phyloP scores from a whole-genome alignment of 1,140 invertebrate species.

The Pararge aegeria region DNA sequence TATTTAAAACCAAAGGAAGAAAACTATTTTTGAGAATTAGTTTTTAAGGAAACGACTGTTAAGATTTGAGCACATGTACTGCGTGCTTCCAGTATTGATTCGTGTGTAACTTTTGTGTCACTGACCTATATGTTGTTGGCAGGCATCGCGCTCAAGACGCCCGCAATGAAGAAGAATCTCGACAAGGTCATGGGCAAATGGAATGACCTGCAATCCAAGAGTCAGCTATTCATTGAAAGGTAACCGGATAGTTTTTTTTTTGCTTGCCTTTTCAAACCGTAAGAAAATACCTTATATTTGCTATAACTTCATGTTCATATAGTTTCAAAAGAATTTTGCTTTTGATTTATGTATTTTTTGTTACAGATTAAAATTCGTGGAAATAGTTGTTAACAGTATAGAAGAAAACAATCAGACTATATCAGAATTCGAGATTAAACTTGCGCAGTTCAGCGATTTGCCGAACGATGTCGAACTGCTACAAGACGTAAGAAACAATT shows the following conservation, averaged over 20 bases:
- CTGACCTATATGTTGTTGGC: conserved; percentile 18
- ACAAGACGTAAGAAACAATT: conserved; percentile 63
- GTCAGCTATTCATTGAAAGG: conserved; percentile 92
- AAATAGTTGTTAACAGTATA: conserved; percentile 92
- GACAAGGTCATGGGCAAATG: conserved; percentile 94
- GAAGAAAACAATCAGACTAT: conserved; percentile 94
- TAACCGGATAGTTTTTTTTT: conserved; percentile 35
- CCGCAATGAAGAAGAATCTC: conserved; percentile 92
- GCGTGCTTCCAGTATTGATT: not conserved
- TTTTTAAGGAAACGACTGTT: not conserved
- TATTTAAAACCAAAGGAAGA: too few species aligned
- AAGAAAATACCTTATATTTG: too few species aligned
- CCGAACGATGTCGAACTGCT: conserved; percentile 74
- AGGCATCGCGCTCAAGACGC: conserved; percentile 91
- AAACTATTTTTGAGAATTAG: too few species aligned
- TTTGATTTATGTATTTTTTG: conserved; percentile 27
- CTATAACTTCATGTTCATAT: too few species aligned
- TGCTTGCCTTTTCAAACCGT: not conserved
- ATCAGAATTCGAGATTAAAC: conserved; percentile 94
- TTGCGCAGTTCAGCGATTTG: conserved; percentile 80
- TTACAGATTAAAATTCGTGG: conserved; percentile 90
- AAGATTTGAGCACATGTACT: not conserved
- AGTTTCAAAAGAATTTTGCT: too few species aligned
- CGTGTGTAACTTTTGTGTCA: not conserved
- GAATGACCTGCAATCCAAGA: conserved; percentile 93